A percentile compares a stretch with the other conserved stretches of the same genome.
phyloP scores from a whole-genome alignment of 2,797 vertebrate species.

The Typhlichthys eigenmanni region DNA sequence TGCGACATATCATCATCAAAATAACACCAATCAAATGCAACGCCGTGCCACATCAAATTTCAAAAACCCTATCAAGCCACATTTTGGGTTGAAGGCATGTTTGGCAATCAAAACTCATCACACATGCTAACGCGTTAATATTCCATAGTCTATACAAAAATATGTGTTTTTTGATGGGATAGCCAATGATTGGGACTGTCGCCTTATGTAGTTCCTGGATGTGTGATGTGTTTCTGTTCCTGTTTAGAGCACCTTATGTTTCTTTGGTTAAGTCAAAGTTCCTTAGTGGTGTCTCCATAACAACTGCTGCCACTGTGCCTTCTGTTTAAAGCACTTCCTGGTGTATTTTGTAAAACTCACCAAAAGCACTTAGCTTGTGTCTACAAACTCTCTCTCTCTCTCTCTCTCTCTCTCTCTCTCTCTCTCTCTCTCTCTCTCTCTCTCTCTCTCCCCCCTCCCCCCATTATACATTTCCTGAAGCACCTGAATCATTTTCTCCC shows the following conservation, averaged over 20 bases:
- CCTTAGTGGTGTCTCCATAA: conserved; percentile 78
- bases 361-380: conserved; percentile 82
- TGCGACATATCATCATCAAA: background rate
- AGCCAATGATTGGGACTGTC: conserved; percentile 63
- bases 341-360: conserved; percentile 83
- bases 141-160: conserved; percentile 3
- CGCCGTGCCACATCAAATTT: background rate
- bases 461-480: background rate
- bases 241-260: conserved; percentile 72
- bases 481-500: background rate
- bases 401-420: conserved; percentile 15
- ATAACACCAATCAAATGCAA: background rate
- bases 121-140: conserved; percentile 14
- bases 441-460: background rate
- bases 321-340: conserved; percentile 85
- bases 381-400: conserved; percentile 40
- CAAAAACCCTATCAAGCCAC: conserved; percentile 2
- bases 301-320: conserved; percentile 84
- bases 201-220: conserved; percentile 48
- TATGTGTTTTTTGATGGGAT: conserved; percentile 59
- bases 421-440: background rate
- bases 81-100: conserved; percentile 32
- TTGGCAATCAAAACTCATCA: conserved; percentile 15
- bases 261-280: conserved; percentile 69
- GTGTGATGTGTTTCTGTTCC: conserved; percentile 71